phyloP scores from a whole-genome alignment of 2,797 vertebrate species.

The Bradypodion pumilum region DNA sequence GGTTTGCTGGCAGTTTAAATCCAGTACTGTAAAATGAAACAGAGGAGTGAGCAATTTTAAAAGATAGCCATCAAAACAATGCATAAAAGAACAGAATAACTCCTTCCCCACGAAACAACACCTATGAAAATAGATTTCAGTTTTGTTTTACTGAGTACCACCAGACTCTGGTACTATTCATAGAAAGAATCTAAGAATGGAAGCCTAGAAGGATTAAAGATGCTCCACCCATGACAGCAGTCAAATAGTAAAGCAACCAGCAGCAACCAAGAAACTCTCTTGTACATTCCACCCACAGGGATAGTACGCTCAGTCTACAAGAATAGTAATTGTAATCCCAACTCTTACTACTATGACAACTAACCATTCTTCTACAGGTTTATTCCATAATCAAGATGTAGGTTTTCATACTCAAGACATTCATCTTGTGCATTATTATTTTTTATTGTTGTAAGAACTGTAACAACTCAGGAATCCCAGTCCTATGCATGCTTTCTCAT shows the following conservation, averaged over 20 bases:
- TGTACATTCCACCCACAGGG: neutral
- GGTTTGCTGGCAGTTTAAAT: neutral
- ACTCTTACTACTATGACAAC: conserved; percentile 39
- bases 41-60: conserved; percentile 28
- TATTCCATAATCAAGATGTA: neutral
- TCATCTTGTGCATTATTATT: neutral
- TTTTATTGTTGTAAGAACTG: neutral
- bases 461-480: neutral
- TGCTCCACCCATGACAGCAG: neutral
- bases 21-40: neutral
- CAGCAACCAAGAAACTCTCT: neutral
- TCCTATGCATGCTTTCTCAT: neutral
- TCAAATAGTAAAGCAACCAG: neutral
- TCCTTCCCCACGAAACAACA: neutral
- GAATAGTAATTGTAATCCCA: neutral
- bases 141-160: neutral
- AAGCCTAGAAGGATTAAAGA: conserved; percentile 13
- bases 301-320: neutral
- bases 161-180: conserved; percentile 50
- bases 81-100: conserved; percentile 33
- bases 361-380: neutral
- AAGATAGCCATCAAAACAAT: conserved; percentile 37
- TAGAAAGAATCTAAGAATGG: conserved; percentile 40
- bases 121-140: conserved; percentile 43
- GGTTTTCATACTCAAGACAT: neutral